Evolutionary conservation across 2,797 vertebrate species (phyloP).

Genomic region (Cynodonichthys magdalenae): DNA sequence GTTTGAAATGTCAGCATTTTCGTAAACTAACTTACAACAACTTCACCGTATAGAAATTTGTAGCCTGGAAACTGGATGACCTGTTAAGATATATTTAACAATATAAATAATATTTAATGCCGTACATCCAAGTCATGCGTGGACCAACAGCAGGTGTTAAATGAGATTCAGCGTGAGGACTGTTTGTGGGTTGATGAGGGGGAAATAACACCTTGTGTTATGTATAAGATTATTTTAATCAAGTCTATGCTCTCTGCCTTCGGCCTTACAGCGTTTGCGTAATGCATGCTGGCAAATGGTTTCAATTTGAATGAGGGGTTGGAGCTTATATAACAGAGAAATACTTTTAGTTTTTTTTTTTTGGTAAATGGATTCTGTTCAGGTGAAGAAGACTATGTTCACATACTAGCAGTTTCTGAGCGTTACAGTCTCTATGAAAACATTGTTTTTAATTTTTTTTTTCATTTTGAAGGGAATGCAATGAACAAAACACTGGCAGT

Average conservation of each 20-base stretch:
- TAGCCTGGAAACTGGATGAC: slow-evolving; percentile 9
- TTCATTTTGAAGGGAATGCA: not conserved
- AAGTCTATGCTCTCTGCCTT: slow-evolving; percentile 28
- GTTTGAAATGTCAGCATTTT: slow-evolving; percentile 67
- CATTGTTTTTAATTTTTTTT: not conserved
- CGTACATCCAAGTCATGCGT: slow-evolving; percentile 43
- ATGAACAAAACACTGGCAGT: slow-evolving; percentile 1
- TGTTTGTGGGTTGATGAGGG: slow-evolving; percentile 39
- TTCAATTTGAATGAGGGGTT: not conserved
- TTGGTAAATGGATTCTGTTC: slow-evolving; percentile 1
- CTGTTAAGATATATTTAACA: slow-evolving; percentile 45
- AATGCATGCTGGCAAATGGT: slow-evolving; percentile 11
- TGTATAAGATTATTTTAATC: slow-evolving; percentile 56
- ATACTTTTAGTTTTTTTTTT: not conserved
- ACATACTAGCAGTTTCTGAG: not conserved
- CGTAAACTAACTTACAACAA: slow-evolving; percentile 13
- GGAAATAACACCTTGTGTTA: slow-evolving; percentile 39
- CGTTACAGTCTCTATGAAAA: not conserved
- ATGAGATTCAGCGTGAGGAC: slow-evolving; percentile 71
- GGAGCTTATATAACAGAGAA: not conserved
- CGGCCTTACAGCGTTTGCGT: slow-evolving; percentile 26
- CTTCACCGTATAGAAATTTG: slow-evolving; percentile 13
- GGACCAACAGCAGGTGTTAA: slow-evolving; percentile 68
- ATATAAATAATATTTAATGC: slow-evolving; percentile 43
- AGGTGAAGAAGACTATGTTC: not conserved